Percentiles rank a stretch among this genome's conserved stretches.
These are phyloP conservation scores for Drosophila nr. fundita DNA, from an alignment of 2,888 invertebrate species.

Conservation along the genomic window DNA sequence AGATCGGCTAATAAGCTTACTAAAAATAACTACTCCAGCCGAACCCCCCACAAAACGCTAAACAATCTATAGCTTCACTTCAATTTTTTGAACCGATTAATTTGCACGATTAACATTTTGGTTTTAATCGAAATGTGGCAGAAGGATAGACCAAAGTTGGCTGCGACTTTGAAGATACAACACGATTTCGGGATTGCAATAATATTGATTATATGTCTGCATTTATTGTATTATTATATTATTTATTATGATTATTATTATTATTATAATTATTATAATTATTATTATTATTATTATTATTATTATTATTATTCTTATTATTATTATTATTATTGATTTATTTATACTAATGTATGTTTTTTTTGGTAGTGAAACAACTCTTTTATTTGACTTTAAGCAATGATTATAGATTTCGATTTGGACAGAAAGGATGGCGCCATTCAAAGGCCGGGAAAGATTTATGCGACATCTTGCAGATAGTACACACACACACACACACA, in stretches of 20 bases:
- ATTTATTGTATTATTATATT: too few species aligned
- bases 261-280: too few species aligned
- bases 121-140: background rate
- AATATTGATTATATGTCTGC: background rate
- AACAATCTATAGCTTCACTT: background rate
- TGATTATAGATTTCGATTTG: background rate
- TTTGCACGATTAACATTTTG: background rate
- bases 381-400: background rate
- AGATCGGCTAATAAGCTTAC: background rate
- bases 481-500: background rate
- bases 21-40: background rate
- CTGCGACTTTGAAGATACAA: background rate
- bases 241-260: too few species aligned
- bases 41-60: background rate
- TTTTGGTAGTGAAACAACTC: background rate
- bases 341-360: background rate
- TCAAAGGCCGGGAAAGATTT: background rate
- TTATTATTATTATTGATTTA: too few species aligned
- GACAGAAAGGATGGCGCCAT: background rate
- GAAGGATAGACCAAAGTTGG: background rate
- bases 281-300: too few species aligned
- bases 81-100: background rate
- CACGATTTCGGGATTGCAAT: background rate
- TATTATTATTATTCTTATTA: too few species aligned
- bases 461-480: constrained; percentile 1